A percentile compares a stretch with the other conserved stretches of the same genome.
Conservation (phyloP, 2,888 invertebrate species). For the Lasioglossum zephyrum region DNA sequence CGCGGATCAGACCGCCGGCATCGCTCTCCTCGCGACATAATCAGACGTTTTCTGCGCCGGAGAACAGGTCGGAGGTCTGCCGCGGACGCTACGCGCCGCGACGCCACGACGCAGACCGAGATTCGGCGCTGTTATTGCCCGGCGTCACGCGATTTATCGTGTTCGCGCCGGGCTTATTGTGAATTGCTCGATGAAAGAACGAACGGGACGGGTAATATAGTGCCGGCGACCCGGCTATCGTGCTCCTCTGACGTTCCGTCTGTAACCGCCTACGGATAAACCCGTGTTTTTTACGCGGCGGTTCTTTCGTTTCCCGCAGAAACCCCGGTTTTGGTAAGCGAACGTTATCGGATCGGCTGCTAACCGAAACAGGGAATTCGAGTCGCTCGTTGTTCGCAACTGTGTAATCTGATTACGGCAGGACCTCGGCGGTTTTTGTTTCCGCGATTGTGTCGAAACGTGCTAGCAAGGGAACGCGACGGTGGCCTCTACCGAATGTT, state of each 20-base stretch:
- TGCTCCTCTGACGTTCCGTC: constrained; percentile 29
- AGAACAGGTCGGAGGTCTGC: not conserved
- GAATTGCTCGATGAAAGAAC: constrained; percentile 53
- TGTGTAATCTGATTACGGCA: not conserved
- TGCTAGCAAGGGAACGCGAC: not conserved
- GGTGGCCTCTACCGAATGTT: not conserved
- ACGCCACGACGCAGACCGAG: constrained; percentile 34
- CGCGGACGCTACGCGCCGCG: constrained; percentile 25
- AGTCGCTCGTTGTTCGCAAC: not conserved
- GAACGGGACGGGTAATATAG: constrained; percentile 40
- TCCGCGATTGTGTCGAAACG: not conserved
- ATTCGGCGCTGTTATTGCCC: constrained; percentile 47
- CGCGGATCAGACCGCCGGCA: constrained; percentile 55
- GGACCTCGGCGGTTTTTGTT: not conserved
- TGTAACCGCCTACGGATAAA: constrained; percentile 7
- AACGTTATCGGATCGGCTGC: constrained; percentile 2
- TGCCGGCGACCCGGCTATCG: constrained; percentile 45
- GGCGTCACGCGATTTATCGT: constrained; percentile 56
- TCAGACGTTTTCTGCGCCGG: constrained; percentile 31
- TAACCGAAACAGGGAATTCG: constrained; percentile 4
- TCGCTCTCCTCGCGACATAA: constrained; percentile 58
- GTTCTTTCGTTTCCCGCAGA: not conserved
- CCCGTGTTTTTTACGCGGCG: not conserved
- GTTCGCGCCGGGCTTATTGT: constrained; percentile 40
- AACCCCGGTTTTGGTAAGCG: not conserved